Evolutionary conservation across 2,888 invertebrate genomes (phyloP).

Genomic region (Coelinius sp.): DNA sequence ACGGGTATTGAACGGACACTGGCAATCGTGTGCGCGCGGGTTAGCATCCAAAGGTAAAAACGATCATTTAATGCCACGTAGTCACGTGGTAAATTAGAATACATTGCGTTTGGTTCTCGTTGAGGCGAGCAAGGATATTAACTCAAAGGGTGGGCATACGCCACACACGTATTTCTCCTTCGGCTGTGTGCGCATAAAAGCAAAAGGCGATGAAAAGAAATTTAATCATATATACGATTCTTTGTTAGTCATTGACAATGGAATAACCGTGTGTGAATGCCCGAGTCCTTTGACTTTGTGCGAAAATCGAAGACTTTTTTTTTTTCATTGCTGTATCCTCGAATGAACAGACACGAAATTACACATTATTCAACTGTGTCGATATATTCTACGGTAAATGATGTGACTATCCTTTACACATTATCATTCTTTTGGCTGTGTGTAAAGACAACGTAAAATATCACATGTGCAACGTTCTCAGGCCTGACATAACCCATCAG

Average conservation of each 20-base stretch:
- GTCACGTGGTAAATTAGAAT: constrained; percentile 66
- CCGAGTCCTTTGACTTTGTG: neutral
- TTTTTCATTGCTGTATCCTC: neutral
- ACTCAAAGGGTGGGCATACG: constrained; percentile 30
- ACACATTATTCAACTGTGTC: constrained; percentile 4
- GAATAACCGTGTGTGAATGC: neutral
- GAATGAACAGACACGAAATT: constrained; percentile 7
- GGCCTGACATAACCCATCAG: constrained; percentile 55
- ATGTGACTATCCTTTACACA: constrained; percentile 4
- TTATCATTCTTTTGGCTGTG: constrained; percentile 49
- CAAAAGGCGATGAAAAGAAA: constrained; percentile 24
- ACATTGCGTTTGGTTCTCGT: constrained; percentile 55
- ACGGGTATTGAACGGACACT: constrained; percentile 35
- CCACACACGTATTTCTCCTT: constrained; percentile 23
- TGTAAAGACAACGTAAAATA: constrained; percentile 31
- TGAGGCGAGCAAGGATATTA: constrained; percentile 25
- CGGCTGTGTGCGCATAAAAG: neutral
- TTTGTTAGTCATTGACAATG: constrained; percentile 3
- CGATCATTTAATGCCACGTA: constrained; percentile 66
- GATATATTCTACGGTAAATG: constrained; percentile 22
- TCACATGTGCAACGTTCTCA: neutral
- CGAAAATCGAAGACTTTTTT: neutral
- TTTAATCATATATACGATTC: constrained; percentile 3
- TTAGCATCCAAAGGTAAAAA: constrained; percentile 61
- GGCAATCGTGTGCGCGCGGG: constrained; percentile 37